These are phyloP conservation scores for Aleiodes leptofemur DNA, from an alignment of 2,888 invertebrate species.

Conservation along the genomic window DNA sequence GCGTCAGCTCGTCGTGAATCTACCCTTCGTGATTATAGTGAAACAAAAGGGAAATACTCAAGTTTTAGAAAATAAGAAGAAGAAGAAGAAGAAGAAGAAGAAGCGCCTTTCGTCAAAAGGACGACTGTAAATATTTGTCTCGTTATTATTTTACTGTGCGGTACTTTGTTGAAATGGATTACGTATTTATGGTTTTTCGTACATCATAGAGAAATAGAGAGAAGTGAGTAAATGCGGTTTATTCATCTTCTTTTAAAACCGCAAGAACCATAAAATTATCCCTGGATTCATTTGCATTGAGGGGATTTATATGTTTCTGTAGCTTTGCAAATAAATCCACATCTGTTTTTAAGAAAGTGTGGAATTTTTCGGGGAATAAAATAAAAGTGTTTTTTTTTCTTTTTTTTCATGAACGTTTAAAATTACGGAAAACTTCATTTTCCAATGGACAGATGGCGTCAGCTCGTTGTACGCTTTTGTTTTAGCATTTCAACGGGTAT, in stretches of 20 bases:
- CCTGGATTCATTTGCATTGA: constrained; percentile 11
- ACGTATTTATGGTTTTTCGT: constrained; percentile 56
- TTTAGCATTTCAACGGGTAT: constrained; percentile 48
- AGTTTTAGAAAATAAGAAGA: background rate
- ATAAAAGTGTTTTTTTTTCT: too few species aligned
- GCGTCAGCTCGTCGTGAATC: constrained; percentile 22
- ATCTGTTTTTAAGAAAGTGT: too few species aligned
- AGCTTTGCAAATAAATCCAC: too few species aligned
- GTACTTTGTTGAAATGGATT: constrained; percentile 59
- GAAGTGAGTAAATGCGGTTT: constrained; percentile 1
- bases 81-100: constrained; percentile 21
- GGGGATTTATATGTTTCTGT: background rate
- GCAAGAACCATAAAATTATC: constrained; percentile 28
- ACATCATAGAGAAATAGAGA: background rate
- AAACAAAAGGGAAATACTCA: constrained; percentile 5
- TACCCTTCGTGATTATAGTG: constrained; percentile 3
- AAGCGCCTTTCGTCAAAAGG: constrained; percentile 54
- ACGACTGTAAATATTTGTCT: constrained; percentile 65
- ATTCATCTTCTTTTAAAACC: constrained; percentile 25
- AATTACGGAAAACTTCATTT: constrained; percentile 56
- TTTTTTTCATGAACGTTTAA: background rate
- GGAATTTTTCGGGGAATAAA: too few species aligned
- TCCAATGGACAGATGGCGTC: constrained; percentile 67
- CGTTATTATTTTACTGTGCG: constrained; percentile 66
- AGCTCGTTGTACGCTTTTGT: constrained; percentile 60